Evolutionary conservation across 2,113 vertebrate genomes (phyloP).

Genomic region (Brachyistius frenatus): DNA sequence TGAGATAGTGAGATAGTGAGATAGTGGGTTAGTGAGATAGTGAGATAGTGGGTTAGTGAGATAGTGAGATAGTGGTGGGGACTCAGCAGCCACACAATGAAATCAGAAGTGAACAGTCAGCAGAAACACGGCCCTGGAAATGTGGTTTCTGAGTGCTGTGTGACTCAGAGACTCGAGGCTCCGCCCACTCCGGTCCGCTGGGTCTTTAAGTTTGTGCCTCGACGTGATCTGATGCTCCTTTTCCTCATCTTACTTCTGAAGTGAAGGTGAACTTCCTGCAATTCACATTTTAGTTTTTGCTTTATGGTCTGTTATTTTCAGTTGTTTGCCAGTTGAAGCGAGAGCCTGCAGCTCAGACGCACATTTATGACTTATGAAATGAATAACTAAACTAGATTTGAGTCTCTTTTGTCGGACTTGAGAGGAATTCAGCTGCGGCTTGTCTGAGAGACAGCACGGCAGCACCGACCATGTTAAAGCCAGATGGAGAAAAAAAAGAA

Average conservation of each 20-base stretch:
- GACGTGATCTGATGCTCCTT: constrained; percentile 3
- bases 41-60: background rate
- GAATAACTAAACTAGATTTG: constrained; percentile 23
- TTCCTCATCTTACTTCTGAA: constrained; percentile 15
- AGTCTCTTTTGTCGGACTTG: constrained; percentile 32
- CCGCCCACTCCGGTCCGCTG: background rate
- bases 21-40: too few relatives aligned
- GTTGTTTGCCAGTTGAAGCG: background rate
- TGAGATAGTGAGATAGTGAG: constrained; percentile 20
- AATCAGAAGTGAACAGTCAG: constrained; percentile 56
- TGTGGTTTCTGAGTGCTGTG: constrained; percentile 8
- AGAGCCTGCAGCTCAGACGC: background rate
- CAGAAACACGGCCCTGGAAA: constrained; percentile 44
- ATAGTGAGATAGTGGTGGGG: constrained; percentile 7
- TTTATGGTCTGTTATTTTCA: too few relatives aligned
- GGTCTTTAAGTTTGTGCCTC: background rate
- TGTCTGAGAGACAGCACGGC: constrained; percentile 35
- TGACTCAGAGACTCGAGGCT: background rate
- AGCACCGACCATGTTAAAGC: constrained; percentile 37
- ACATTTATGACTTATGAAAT: constrained; percentile 10
- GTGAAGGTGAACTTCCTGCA: background rate
- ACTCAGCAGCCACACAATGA: constrained; percentile 45
- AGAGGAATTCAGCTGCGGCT: constrained; percentile 47
- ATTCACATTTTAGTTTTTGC: too few relatives aligned
- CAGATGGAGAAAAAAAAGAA: constrained; percentile 40